Conservation (phyloP, 2,113 vertebrate genomes). For the Heterochromis multidens region DNA sequence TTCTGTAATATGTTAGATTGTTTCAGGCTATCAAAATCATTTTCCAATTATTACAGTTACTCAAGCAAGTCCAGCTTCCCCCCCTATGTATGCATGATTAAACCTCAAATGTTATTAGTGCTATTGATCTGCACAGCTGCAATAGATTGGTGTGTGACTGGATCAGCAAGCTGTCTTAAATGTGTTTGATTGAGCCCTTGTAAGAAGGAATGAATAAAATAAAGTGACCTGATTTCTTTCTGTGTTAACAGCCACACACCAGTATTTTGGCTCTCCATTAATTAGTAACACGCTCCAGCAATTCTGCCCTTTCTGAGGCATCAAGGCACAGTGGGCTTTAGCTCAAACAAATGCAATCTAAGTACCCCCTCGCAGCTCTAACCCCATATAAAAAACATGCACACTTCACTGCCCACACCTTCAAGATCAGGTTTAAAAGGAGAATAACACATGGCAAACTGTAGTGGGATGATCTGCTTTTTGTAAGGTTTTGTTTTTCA, state of each 20-base stretch:
- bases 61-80: constrained; percentile 86
- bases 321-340: constrained; percentile 36
- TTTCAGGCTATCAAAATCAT: constrained; percentile 99
- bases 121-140: constrained; percentile 64
- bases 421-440: not conserved
- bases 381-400: not conserved
- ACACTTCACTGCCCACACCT: not conserved
- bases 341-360: constrained; percentile 42
- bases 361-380: not conserved
- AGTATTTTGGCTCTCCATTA: constrained; percentile 51
- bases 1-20: constrained; percentile 99
- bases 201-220: constrained; percentile 27
- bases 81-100: constrained; percentile 82
- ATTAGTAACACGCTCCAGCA: constrained; percentile 63
- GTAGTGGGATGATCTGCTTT: not conserved
- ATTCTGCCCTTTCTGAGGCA: constrained; percentile 57
- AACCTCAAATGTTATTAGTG: constrained; percentile 83
- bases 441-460: not conserved
- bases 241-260: constrained; percentile 29
- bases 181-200: constrained; percentile 62
- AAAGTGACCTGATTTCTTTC: constrained; percentile 54
- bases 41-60: constrained; percentile 99
- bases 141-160: constrained; percentile 64
- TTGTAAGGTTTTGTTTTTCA: not conserved
- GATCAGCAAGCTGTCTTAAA: constrained; percentile 70